A percentile compares a stretch with the other conserved stretches of the same genome.
These are phyloP conservation scores for Helicolenus hilgendorfi DNA, from an alignment of 2,797 vertebrate genomes.

Conservation along the genomic window DNA sequence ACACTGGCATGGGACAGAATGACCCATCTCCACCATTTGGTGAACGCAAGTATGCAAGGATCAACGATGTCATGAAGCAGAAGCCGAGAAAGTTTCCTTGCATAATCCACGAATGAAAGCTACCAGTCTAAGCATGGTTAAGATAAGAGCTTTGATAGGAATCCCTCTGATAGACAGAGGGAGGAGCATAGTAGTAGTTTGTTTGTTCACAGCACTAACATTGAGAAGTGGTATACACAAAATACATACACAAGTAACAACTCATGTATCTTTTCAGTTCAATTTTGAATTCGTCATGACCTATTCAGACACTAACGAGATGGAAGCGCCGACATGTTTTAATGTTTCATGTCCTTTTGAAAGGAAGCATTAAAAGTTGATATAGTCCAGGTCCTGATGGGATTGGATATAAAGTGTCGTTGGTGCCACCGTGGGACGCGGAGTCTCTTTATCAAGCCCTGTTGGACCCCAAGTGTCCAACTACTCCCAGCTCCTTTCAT, in stretches of 20 bases:
- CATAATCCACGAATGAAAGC: not conserved
- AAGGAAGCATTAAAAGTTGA: constrained; percentile 38
- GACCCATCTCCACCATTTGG: not conserved
- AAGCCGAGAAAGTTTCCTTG: not conserved
- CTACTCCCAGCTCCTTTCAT: not conserved
- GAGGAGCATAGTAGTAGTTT: not conserved
- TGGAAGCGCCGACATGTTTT: not conserved
- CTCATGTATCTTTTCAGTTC: not conserved
- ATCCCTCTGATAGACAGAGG: not conserved
- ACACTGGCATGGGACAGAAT: not conserved
- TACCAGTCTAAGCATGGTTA: not conserved
- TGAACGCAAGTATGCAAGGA: not conserved
- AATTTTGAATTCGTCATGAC: not conserved
- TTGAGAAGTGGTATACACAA: not conserved
- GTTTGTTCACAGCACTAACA: not conserved
- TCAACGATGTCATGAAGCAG: not conserved
- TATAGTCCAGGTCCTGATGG: not conserved
- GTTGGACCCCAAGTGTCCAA: not conserved
- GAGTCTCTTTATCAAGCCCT: not conserved
- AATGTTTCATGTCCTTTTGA: constrained; percentile 15
- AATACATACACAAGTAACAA: not conserved
- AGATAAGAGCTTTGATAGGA: not conserved
- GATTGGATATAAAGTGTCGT: not conserved
- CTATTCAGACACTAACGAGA: not conserved
- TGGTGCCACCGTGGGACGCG: not conserved